Percentiles rank a stretch among this genome's conserved stretches.
phyloP scores from a whole-genome alignment of 2,888 invertebrate genomes.

The Cerceris ruficornis region DNA sequence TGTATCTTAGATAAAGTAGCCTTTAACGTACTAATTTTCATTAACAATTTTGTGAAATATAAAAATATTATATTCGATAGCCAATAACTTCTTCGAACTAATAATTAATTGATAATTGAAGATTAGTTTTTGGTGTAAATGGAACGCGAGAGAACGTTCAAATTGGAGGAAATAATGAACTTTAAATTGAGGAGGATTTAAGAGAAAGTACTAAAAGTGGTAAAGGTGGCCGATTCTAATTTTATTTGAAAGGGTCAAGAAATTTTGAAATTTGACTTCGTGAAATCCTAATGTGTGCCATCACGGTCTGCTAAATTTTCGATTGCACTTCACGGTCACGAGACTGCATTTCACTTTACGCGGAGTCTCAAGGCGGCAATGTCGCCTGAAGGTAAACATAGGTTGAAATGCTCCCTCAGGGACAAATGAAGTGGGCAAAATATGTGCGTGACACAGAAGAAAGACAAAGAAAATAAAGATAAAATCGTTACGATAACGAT shows the following conservation, averaged over 20 bases:
- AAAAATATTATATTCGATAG: too few relatives aligned
- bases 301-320: slow-evolving; percentile 46
- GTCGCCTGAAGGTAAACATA: slow-evolving; percentile 58
- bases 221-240: too few relatives aligned
- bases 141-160: too few relatives aligned
- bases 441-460: slow-evolving; percentile 63
- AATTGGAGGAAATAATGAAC: too few relatives aligned
- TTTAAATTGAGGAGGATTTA: too few relatives aligned
- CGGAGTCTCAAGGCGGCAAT: slow-evolving; percentile 52
- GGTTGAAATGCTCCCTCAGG: slow-evolving; percentile 59
- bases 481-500: slow-evolving; percentile 28
- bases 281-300: slow-evolving; percentile 21
- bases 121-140: too few relatives aligned
- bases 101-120: too few relatives aligned
- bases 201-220: too few relatives aligned
- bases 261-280: slow-evolving; percentile 3
- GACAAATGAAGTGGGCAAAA: slow-evolving; percentile 63
- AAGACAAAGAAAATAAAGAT: slow-evolving; percentile 48
- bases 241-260: neutral
- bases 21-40: too few relatives aligned
- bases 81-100: too few relatives aligned
- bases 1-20: too few relatives aligned
- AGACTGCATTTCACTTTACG: slow-evolving; percentile 56
- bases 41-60: too few relatives aligned
- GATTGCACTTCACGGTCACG: slow-evolving; percentile 43